Evolutionary conservation across 2,797 vertebrate species (phyloP).

Genomic region (Falco rusticolus): DNA sequence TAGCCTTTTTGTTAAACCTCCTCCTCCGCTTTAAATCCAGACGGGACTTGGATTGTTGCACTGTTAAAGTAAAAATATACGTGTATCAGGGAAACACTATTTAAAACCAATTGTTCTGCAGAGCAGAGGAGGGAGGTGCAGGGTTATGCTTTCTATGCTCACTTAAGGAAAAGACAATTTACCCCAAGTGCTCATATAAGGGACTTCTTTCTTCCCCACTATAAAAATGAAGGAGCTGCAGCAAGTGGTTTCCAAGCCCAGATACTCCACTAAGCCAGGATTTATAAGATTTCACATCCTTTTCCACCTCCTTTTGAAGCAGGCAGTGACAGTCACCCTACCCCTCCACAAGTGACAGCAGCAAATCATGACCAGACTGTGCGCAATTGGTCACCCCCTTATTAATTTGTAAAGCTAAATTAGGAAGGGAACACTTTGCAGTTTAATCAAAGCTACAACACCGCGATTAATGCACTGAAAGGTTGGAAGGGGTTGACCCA

Average conservation of each 20-base stretch:
- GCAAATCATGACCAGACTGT: background rate
- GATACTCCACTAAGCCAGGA: background rate
- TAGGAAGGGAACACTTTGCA: background rate
- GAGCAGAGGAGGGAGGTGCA: background rate
- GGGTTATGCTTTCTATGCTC: background rate
- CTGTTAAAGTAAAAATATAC: background rate
- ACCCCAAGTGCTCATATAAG: background rate
- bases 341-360: background rate
- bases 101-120: background rate
- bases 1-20: background rate
- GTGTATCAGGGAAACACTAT: background rate
- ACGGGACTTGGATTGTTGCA: background rate
- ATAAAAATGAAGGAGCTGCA: background rate
- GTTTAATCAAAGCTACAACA: background rate
- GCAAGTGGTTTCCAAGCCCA: background rate
- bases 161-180: background rate
- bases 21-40: background rate
- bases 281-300: background rate
- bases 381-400: background rate
- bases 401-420: constrained; percentile 3
- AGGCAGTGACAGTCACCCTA: accelerated
- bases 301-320: background rate
- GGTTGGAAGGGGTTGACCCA: constrained; percentile 28
- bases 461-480: background rate
- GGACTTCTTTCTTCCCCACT: background rate